A percentile compares a stretch with the other conserved stretches of the same genome.
Evolutionary conservation across 2,113 vertebrate species (phyloP).

Genomic region (Emydocephalus ijimae): DNA sequence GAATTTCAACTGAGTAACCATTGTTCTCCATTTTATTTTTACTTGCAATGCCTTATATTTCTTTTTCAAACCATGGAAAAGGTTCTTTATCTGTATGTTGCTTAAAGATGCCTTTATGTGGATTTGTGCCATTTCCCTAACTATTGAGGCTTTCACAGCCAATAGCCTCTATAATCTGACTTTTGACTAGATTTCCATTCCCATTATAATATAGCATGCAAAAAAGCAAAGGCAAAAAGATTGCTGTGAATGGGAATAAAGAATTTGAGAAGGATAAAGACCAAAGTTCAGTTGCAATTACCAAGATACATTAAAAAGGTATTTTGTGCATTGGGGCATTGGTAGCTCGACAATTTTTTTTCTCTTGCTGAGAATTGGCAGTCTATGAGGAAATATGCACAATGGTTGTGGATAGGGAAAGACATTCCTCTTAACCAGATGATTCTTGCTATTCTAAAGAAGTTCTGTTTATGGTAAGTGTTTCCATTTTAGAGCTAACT

Average conservation of each 20-base stretch:
- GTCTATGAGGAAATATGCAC: not conserved
- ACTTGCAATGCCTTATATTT: not conserved
- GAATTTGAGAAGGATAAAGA: not conserved
- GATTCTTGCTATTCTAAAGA: not conserved
- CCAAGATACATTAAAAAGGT: not conserved
- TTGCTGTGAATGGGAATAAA: not conserved
- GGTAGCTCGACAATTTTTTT: not conserved
- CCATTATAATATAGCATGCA: not conserved
- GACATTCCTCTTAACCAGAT: not conserved
- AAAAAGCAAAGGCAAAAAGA: not conserved
- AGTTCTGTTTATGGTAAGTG: not conserved
- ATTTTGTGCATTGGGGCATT: not conserved
- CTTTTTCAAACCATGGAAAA: not conserved
- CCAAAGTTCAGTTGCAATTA: not conserved
- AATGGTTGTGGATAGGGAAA: not conserved
- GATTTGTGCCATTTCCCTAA: not conserved
- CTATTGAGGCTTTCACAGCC: not conserved
- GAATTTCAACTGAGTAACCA: not conserved
- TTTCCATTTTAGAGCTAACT: not conserved
- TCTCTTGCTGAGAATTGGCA: constrained; percentile 1
- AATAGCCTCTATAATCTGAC: not conserved
- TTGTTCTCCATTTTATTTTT: not conserved
- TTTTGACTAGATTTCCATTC: not conserved
- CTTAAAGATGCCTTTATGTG: no score
- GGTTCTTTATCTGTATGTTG: not conserved